phyloP scores from a whole-genome alignment of 2,888 invertebrate species.

The Allolobophora icterica region DNA sequence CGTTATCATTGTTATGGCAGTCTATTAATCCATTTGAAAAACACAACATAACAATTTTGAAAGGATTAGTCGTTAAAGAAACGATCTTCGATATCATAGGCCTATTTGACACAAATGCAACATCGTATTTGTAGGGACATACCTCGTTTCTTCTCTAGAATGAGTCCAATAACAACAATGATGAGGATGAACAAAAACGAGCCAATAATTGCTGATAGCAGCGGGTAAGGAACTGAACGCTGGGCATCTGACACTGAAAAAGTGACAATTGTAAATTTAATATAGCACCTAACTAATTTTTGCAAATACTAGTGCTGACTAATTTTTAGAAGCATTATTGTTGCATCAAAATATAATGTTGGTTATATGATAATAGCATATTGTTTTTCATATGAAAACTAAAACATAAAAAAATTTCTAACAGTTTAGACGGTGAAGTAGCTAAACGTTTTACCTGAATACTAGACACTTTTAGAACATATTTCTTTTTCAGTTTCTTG shows the following conservation, averaged over 20 bases:
- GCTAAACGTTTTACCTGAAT: background rate
- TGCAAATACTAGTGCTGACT: too few species aligned
- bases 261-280: background rate
- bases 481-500: too few species aligned
- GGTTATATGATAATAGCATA: too few species aligned
- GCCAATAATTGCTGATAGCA: background rate
- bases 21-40: background rate
- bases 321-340: too few species aligned
- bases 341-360: too few species aligned
- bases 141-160: conserved; percentile 11
- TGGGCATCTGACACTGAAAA: background rate
- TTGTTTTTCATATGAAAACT: too few species aligned
- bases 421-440: background rate
- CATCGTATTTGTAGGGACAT: background rate
- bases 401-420: background rate
- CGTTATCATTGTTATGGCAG: too few species aligned
- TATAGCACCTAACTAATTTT: background rate
- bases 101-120: background rate
- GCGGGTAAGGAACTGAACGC: background rate
- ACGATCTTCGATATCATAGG: background rate
- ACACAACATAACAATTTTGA: background rate
- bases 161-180: conserved; percentile 7
- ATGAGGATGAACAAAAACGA: conserved; percentile 10
- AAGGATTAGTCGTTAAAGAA: background rate
- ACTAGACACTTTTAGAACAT: too few species aligned